These are phyloP conservation scores for Pandemis cinnamomeana DNA, from an alignment of 2,888 invertebrate genomes.

Conservation along the genomic window DNA sequence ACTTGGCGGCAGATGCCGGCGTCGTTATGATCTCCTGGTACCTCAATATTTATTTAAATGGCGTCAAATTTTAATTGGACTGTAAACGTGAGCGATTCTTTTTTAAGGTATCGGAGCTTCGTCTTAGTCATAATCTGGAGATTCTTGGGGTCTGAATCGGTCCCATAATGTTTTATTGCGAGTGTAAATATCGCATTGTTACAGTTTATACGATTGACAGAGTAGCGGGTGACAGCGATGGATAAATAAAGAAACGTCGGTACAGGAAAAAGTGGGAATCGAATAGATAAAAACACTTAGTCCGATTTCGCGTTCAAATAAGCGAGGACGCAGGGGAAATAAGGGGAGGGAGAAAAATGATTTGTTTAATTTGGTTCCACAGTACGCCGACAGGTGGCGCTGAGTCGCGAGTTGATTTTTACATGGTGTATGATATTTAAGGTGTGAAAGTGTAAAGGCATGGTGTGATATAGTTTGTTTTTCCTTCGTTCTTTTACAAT, in stretches of 20 bases:
- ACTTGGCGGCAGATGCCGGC: constrained; percentile 64
- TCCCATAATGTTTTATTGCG: constrained; percentile 4
- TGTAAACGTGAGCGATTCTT: constrained; percentile 7
- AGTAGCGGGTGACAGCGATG: not conserved
- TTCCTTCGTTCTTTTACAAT: no score
- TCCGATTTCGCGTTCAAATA: not conserved
- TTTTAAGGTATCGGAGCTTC: not conserved
- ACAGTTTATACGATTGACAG: constrained; percentile 1
- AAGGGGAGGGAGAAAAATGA: not conserved
- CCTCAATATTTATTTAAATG: constrained; percentile 52
- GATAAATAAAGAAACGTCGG: not conserved
- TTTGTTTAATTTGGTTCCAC: no score
- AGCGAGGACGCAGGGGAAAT: not conserved
- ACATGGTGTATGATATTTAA: no score
- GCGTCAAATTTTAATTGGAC: constrained; percentile 49
- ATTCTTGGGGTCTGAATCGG: constrained; percentile 10
- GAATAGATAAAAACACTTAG: not conserved
- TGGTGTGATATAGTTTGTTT: no score
- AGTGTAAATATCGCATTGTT: constrained; percentile 4
- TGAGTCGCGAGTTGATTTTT: not conserved
- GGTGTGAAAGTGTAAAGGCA: no score
- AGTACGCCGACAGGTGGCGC: not conserved
- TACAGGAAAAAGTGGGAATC: not conserved
- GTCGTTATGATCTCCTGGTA: constrained; percentile 56
- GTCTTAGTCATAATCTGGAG: not conserved